Evolutionary conservation across 2,888 invertebrate species (phyloP).

Genomic region (Caenorhabditis afra): DNA sequence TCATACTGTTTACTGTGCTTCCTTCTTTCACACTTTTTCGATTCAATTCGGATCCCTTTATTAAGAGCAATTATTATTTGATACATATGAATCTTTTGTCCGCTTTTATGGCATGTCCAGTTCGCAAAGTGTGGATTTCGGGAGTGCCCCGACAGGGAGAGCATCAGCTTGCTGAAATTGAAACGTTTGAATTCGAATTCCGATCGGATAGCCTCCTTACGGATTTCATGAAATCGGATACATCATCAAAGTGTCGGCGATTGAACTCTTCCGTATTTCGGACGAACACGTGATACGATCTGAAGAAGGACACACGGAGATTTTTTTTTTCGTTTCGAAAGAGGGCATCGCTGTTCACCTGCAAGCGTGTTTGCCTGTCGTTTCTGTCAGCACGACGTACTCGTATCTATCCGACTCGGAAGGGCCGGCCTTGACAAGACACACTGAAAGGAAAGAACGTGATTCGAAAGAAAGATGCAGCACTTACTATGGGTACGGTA

Average conservation of each 20-base stretch:
- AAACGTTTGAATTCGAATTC: not conserved
- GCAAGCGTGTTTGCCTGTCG: constrained; percentile 70
- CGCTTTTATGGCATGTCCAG: constrained; percentile 52
- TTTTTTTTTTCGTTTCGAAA: not conserved
- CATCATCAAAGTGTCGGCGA: constrained; percentile 72
- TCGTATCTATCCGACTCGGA: constrained; percentile 71
- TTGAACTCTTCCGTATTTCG: constrained; percentile 75
- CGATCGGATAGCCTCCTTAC: constrained; percentile 9
- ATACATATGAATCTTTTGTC: constrained; percentile 29
- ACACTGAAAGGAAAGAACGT: constrained; percentile 62
- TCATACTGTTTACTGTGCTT: constrained; percentile 18
- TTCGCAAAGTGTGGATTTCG: constrained; percentile 68
- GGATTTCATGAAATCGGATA: constrained; percentile 75
- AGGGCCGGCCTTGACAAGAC: constrained; percentile 74
- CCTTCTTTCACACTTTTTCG: constrained; percentile 9
- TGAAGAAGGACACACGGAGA: constrained; percentile 23
- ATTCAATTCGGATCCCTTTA: constrained; percentile 15
- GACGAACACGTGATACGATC: constrained; percentile 73
- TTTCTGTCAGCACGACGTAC: constrained; percentile 74
- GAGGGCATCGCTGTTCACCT: constrained; percentile 26
- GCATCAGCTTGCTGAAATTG: constrained; percentile 59
- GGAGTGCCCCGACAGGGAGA: constrained; percentile 68
- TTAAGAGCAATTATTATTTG: constrained; percentile 36
- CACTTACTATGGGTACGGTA: constrained; percentile 68
- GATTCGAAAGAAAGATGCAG: not conserved